Percentiles rank a stretch among this genome's conserved stretches.
These are phyloP conservation scores for Bradypus variegatus DNA, from an alignment of 2,797 vertebrate genomes.

Conservation along the genomic window DNA sequence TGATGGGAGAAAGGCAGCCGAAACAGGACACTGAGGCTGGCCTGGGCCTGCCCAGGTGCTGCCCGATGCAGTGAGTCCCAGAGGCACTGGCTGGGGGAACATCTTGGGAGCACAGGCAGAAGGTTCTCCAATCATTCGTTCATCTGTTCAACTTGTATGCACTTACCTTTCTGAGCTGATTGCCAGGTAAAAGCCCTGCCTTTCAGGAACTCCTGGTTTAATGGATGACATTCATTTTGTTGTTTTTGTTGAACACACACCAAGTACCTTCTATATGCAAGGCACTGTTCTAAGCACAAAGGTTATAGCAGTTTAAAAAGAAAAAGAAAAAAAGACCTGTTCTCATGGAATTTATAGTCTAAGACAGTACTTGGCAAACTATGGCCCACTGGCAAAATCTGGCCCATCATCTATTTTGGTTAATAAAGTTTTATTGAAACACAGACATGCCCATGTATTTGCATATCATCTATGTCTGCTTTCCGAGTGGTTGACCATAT, in stretches of 20 bases:
- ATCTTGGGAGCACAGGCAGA: too few species aligned
- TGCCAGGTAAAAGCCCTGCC: accelerated
- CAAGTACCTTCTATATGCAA: not conserved
- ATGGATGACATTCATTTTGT: not conserved
- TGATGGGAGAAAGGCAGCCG: not conserved
- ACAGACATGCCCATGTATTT: not conserved
- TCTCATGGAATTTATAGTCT: not conserved
- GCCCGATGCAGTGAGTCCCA: not conserved
- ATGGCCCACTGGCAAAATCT: not conserved
- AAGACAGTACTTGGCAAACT: not conserved
- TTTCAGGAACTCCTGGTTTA: not conserved
- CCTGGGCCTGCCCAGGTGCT: not conserved
- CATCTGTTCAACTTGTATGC: accelerated
- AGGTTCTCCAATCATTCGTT: not conserved
- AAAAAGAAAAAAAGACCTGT: not conserved
- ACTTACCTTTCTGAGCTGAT: not conserved
- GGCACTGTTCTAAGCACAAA: not conserved
- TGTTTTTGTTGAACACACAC: not conserved
- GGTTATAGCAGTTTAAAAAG: not conserved
- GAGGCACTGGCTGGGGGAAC: not conserved
- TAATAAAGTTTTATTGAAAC: not conserved
- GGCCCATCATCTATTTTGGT: not conserved
- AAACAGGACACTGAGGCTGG: not conserved
- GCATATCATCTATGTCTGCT: not conserved
- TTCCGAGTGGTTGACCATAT: not conserved